Evolutionary conservation across 2,888 invertebrate genomes (phyloP).

Genomic region (Dryomyza anilis): DNA sequence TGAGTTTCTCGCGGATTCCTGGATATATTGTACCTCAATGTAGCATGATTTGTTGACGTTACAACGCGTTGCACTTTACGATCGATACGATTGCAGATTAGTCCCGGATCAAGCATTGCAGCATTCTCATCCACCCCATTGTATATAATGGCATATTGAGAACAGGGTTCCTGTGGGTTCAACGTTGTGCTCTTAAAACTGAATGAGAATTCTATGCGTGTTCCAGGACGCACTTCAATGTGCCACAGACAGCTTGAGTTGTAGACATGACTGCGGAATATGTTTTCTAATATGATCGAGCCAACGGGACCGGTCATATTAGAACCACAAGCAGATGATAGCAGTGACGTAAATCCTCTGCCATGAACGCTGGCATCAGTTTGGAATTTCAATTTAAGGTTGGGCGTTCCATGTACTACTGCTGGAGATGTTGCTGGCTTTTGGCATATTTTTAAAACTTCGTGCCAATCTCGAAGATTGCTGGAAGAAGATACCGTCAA

Average conservation of each 20-base stretch:
- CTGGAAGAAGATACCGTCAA: constrained; percentile 67
- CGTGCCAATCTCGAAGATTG: constrained; percentile 64
- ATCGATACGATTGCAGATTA: constrained; percentile 66
- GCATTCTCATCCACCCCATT: constrained; percentile 77
- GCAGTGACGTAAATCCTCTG: constrained; percentile 72
- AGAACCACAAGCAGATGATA: constrained; percentile 74
- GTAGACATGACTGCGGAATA: background rate
- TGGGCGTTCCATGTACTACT: constrained; percentile 62
- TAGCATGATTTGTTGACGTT: constrained; percentile 69
- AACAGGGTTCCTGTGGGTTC: constrained; percentile 34
- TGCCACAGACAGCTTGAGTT: constrained; percentile 71
- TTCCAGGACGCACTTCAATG: constrained; percentile 74
- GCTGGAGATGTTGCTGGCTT: too few relatives aligned
- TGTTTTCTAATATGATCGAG: constrained; percentile 53
- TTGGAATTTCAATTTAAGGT: constrained; percentile 71
- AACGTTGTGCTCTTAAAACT: constrained; percentile 57
- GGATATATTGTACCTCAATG: constrained; percentile 57
- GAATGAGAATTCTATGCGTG: constrained; percentile 72
- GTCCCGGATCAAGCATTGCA: constrained; percentile 74
- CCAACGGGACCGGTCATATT: constrained; percentile 66
- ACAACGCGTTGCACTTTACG: constrained; percentile 54
- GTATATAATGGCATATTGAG: constrained; percentile 63
- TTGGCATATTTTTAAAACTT: constrained; percentile 65
- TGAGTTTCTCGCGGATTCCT: background rate
- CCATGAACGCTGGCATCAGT: constrained; percentile 67